A percentile compares a stretch with the other conserved stretches of the same genome.
Evolutionary conservation across 2,888 invertebrate genomes (phyloP).

Genomic region (Agrotis exclamationis): DNA sequence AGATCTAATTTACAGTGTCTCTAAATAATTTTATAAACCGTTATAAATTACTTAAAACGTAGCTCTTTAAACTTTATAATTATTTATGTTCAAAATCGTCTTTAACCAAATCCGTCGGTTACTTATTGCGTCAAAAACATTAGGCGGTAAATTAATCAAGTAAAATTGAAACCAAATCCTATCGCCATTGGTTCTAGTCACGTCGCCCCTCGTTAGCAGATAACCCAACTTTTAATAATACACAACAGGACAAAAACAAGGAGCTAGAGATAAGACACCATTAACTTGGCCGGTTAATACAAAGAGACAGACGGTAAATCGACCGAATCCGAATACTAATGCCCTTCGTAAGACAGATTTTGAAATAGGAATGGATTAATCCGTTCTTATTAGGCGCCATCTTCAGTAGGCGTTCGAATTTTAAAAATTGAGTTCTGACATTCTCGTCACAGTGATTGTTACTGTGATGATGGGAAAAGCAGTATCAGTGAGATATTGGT

Average conservation of each 20-base stretch:
- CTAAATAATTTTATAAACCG: constrained; percentile 28
- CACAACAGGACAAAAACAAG: constrained; percentile 82
- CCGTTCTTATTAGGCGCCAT: constrained; percentile 34
- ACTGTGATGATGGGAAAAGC: too few species aligned
- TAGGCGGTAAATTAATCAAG: constrained; percentile 71
- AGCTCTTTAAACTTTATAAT: constrained; percentile 49
- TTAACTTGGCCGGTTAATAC: constrained; percentile 86
- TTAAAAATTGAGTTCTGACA: not conserved
- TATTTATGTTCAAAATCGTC: constrained; percentile 45
- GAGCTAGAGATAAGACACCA: constrained; percentile 82
- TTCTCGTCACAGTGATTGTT: too few species aligned
- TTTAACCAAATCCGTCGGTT: constrained; percentile 28
- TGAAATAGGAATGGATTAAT: constrained; percentile 58
- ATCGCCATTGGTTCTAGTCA: constrained; percentile 66
- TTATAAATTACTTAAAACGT: constrained; percentile 37
- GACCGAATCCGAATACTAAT: constrained; percentile 71
- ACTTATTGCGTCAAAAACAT: constrained; percentile 62
- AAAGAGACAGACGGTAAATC: constrained; percentile 81
- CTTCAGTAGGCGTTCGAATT: constrained; percentile 18
- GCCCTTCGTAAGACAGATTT: constrained; percentile 57
- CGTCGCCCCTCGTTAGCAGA: constrained; percentile 79
- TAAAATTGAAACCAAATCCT: constrained; percentile 65
- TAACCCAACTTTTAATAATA: constrained; percentile 83
- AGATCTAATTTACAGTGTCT: constrained; percentile 20
- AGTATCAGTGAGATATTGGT: too few species aligned